These are phyloP conservation scores for Saimiri boliviensis DNA, from an alignment of 2,113 vertebrate species.

Conservation along the genomic window DNA sequence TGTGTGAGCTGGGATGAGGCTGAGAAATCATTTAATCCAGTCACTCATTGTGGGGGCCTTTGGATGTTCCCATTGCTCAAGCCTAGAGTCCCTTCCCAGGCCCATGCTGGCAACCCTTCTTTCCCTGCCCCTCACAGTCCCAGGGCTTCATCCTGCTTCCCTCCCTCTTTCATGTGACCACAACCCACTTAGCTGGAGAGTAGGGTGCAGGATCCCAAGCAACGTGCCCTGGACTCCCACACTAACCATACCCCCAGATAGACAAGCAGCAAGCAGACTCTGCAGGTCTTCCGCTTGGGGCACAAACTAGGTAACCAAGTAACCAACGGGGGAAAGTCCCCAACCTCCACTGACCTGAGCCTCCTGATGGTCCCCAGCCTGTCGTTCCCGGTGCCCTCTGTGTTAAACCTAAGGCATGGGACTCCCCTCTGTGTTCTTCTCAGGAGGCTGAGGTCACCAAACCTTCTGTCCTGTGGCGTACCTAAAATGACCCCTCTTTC, in stretches of 20 bases:
- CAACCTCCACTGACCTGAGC: background rate
- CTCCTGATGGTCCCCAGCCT: background rate
- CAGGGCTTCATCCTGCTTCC: background rate
- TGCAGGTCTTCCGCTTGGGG: background rate
- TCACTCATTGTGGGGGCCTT: background rate
- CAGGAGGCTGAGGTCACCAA: background rate
- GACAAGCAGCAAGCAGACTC: background rate
- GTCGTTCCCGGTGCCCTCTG: background rate
- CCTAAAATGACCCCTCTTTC: background rate
- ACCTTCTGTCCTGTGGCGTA: background rate
- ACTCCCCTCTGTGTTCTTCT: background rate
- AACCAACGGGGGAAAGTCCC: background rate
- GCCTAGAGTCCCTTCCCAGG: background rate
- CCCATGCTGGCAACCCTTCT: background rate
- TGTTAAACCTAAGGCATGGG: background rate
- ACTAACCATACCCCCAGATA: background rate
- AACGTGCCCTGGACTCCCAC: accelerated
- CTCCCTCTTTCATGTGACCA: background rate
- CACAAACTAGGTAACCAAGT: background rate
- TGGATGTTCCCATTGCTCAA: background rate
- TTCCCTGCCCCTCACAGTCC: background rate
- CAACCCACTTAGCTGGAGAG: background rate
- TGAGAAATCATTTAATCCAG: background rate
- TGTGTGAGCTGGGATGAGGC: background rate
- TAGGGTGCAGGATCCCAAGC: background rate